Evolutionary conservation across 2,797 vertebrate genomes (phyloP).

Genomic region (Triplophysa yarkandensis): DNA sequence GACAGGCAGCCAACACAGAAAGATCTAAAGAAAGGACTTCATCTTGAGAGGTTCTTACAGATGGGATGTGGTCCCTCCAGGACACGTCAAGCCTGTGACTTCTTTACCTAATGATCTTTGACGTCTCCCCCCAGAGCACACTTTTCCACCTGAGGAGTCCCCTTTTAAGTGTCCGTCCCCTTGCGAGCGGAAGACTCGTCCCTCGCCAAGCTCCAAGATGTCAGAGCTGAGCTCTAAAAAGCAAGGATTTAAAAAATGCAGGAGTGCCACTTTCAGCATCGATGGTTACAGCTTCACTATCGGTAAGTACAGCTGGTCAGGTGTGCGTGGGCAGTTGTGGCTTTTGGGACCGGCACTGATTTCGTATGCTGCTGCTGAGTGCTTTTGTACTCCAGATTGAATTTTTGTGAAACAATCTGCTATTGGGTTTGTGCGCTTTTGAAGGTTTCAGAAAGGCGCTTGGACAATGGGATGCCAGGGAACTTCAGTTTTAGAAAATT

Average conservation of each 20-base stretch:
- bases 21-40: neutral
- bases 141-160: slow-evolving; percentile 37
- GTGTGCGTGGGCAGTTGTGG: slow-evolving; percentile 23
- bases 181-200: slow-evolving; percentile 36
- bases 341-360: neutral
- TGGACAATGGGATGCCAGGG: neutral
- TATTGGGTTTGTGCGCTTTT: neutral
- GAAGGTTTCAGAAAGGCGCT: slow-evolving; percentile 1
- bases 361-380: neutral
- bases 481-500: slow-evolving; percentile 8
- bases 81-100: slow-evolving; percentile 23
- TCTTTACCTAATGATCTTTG: slow-evolving; percentile 26
- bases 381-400: neutral
- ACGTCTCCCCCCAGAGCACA: neutral
- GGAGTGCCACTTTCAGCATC: slow-evolving; percentile 91
- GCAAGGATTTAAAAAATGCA: slow-evolving; percentile 91
- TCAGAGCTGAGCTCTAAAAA: slow-evolving; percentile 81
- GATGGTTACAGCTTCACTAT: slow-evolving; percentile 96
- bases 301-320: slow-evolving; percentile 75
- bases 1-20: slow-evolving; percentile 33
- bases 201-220: slow-evolving; percentile 67
- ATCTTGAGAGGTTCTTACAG: slow-evolving; percentile 28
- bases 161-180: slow-evolving; percentile 18
- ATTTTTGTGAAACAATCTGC: too few relatives aligned
- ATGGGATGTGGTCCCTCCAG: slow-evolving; percentile 17